Percentiles rank a stretch among this genome's conserved stretches.
Conservation (phyloP, 2,888 invertebrate species). For the Megalurothrips usitatus region DNA sequence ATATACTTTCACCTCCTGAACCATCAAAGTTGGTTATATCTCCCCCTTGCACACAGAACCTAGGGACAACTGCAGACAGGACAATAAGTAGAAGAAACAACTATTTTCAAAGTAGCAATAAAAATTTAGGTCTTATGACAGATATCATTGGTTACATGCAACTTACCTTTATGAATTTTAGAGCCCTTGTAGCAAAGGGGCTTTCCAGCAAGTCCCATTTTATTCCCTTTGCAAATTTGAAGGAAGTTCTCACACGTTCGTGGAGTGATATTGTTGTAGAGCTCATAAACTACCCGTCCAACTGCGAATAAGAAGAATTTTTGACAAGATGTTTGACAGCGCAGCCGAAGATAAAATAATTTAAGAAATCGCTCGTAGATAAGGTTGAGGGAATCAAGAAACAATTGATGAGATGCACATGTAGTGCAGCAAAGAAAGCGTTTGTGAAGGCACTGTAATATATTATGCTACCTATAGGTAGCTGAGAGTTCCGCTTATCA, state of each 20-base stretch:
- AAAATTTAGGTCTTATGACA: not conserved
- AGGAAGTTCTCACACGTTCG: conserved; percentile 89
- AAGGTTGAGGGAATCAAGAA: not conserved
- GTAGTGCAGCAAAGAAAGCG: conserved; percentile 32
- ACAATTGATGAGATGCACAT: conserved; percentile 19
- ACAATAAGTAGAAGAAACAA: conserved; percentile 30
- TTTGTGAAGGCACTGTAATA: not conserved
- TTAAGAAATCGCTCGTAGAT: not conserved
- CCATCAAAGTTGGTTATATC: conserved; percentile 77
- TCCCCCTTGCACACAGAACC: conserved; percentile 86
- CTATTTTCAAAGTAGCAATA: not conserved
- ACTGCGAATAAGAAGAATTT: conserved; percentile 50
- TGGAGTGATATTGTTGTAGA: conserved; percentile 78
- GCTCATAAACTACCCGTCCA: conserved; percentile 79
- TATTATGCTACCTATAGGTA: too few relatives aligned
- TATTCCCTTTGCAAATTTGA: conserved; percentile 84
- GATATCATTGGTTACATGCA: not conserved
- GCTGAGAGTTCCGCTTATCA: not conserved
- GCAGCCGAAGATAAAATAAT: not conserved
- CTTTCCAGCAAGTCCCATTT: conserved; percentile 62
- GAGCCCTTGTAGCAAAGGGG: conserved; percentile 80
- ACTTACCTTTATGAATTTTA: conserved; percentile 69
- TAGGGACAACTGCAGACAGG: conserved; percentile 59
- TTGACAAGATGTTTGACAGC: conserved; percentile 9
- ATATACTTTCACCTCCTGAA: conserved; percentile 89